Evolutionary conservation across 2,113 vertebrate genomes (phyloP).

Genomic region (Oreocharis arfaki): DNA sequence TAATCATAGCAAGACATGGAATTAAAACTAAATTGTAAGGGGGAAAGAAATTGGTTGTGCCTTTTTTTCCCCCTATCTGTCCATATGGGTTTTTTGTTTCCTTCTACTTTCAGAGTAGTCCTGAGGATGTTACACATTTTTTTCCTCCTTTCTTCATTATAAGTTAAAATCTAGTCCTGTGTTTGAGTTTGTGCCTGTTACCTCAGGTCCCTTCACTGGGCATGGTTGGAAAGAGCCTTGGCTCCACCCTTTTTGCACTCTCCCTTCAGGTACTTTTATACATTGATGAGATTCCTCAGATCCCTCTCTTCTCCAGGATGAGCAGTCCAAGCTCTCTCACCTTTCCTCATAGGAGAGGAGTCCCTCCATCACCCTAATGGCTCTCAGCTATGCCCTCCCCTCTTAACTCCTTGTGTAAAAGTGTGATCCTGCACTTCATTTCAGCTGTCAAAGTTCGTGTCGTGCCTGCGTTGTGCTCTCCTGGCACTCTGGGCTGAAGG

Average conservation of each 20-base stretch:
- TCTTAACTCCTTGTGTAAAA: background rate
- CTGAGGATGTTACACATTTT: background rate
- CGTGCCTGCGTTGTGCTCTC: background rate
- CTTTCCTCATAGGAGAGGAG: background rate
- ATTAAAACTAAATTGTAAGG: background rate
- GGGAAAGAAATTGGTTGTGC: background rate
- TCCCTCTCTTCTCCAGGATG: background rate
- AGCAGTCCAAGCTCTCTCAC: background rate
- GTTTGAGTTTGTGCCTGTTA: background rate
- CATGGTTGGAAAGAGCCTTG: background rate
- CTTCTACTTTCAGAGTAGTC: background rate
- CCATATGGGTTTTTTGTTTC: background rate
- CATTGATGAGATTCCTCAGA: background rate
- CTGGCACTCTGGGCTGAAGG: background rate
- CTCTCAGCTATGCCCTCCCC: background rate
- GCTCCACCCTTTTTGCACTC: fast-evolving
- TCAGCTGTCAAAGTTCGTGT: background rate
- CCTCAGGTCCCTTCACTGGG: background rate
- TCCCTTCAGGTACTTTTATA: background rate
- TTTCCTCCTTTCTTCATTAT: background rate
- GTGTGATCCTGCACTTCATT: background rate
- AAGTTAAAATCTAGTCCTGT: background rate
- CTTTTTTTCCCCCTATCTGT: background rate
- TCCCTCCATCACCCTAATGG: background rate
- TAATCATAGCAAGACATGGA: background rate